Evolutionary conservation across 2,797 vertebrate genomes (phyloP), one percentile per base, ranked within the genome.

Genomic region (Dromococcyx pavoninus): DNA sequence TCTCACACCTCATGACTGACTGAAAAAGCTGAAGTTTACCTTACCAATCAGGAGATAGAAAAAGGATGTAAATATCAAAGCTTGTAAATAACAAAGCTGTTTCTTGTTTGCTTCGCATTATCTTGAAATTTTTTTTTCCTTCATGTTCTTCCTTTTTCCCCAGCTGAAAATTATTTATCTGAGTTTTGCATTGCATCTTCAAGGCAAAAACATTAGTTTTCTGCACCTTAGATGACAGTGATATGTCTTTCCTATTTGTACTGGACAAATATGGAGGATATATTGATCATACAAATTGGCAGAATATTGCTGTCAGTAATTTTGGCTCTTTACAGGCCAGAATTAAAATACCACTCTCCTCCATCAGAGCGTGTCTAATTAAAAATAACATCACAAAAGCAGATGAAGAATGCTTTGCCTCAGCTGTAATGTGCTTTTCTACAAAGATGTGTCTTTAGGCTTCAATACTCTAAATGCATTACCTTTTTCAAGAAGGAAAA

Each of bases 351-450:
- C 51, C 25, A 74, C 46, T 91, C 94, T 89, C 54, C 56, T 88
- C 93, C 89, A 95, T 94, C 82, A 97, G 81, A 96, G 58, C 48
- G 11, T 66, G 44, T 74, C 75, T 94, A 96, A 97, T 91, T 93
- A 80, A 60, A 91, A 96, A 66, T n/a, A 88, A 56, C 19, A 71
- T 23, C 72, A 93, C 41, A 71, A 75, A 86, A 85, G 25, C 9
- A 70, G 28, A 30, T 78, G 33, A 90, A 91, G 60, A 93, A 95
- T 27, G 19, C 11, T 80, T 88, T 74, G 58, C 13, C 51, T 90
- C 16, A 89, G 64, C 28, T 71, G 54, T 24, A 92, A 80, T 18
- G 46, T 33, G 64, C 11, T 54, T 80, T 81, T 43, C 72, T 70
- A 67, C 51, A 58, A 74, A 66, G 56, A 70, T 7, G n/a, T 43